These are phyloP conservation scores for Stenotaenia linearis DNA, from an alignment of 2,888 invertebrate species.

Conservation along the genomic window DNA sequence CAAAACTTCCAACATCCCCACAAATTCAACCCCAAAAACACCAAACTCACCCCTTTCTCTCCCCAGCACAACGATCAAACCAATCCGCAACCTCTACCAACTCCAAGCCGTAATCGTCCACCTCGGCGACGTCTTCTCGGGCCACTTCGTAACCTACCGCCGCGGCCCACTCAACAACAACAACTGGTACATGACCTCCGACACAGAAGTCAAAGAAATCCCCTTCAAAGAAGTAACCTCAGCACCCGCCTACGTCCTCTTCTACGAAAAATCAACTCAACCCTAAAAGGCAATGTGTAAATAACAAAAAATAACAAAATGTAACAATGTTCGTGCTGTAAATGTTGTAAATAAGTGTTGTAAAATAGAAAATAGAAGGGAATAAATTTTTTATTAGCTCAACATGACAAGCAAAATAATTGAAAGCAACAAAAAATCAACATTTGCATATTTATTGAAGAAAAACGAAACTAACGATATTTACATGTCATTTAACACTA, in stretches of 20 bases:
- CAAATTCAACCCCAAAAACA: no score
- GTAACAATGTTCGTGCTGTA: not conserved
- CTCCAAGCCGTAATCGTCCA: slow-evolving; percentile 83
- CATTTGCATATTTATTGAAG: no score
- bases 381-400: slow-evolving; percentile 16
- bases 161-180: slow-evolving; percentile 50
- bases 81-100: slow-evolving; percentile 55
- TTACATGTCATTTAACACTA: no score
- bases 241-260: slow-evolving; percentile 84
- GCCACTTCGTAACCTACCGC: slow-evolving; percentile 92
- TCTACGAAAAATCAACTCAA: slow-evolving; percentile 62
- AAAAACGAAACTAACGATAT: no score
- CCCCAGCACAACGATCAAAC: not conserved
- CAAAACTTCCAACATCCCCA: no score
- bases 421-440: not conserved
- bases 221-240: slow-evolving; percentile 73
- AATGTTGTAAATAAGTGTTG: not conserved
- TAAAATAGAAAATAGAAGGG: not conserved
- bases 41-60: no score
- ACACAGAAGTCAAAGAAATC: slow-evolving; percentile 74
- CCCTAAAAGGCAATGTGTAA: slow-evolving; percentile 13
- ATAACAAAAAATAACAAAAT: not conserved
- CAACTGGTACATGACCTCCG: slow-evolving; percentile 80
- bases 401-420: not conserved
- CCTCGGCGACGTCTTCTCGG: slow-evolving; percentile 79